A percentile compares a stretch with the other conserved stretches of the same genome.
Evolutionary conservation across 2,113 vertebrate species (phyloP).

Genomic region (Catharus fuscescens): DNA sequence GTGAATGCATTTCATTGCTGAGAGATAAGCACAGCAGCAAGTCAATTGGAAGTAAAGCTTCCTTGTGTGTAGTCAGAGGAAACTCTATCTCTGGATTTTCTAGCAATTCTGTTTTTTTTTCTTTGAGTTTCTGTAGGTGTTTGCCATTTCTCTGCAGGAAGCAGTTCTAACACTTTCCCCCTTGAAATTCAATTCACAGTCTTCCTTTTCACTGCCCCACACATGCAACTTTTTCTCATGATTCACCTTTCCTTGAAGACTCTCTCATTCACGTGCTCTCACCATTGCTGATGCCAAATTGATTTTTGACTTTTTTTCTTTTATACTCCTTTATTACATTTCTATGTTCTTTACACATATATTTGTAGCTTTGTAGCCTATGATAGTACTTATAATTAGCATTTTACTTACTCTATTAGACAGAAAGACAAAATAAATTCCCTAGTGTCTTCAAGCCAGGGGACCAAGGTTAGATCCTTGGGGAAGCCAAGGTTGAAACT

Average conservation of each 20-base stretch:
- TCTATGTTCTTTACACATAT: neutral
- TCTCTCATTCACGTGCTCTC: fast-evolving
- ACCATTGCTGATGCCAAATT: neutral
- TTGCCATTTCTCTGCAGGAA: neutral
- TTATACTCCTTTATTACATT: neutral
- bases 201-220: neutral
- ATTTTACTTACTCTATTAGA: neutral
- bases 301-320: neutral
- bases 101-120: neutral
- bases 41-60: neutral
- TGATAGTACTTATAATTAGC: neutral
- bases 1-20: neutral
- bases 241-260: neutral
- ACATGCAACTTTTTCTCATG: neutral
- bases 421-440: neutral
- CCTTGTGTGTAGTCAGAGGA: neutral
- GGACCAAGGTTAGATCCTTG: neutral
- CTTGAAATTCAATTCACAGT: neutral
- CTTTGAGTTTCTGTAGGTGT: neutral
- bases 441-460: neutral
- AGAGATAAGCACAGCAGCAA: neutral
- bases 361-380: neutral
- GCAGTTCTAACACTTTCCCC: neutral
- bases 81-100: neutral
- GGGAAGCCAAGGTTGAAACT: neutral